These are phyloP conservation scores for Perca fluviatilis DNA, from an alignment of 2,113 vertebrate genomes.

Conservation along the genomic window DNA sequence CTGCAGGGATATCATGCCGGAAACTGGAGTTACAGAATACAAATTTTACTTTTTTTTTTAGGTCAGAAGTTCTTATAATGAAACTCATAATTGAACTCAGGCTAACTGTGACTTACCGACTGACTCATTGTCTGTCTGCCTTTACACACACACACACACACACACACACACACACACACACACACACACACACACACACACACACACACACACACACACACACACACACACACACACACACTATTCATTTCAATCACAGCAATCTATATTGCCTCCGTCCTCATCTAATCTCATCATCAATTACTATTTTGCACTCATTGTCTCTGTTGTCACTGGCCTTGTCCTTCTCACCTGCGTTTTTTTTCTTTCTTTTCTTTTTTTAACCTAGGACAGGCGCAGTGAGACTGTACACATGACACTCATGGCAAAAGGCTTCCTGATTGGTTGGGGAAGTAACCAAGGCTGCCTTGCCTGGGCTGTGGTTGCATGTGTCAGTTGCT, in stretches of 20 bases:
- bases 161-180: slow-evolving; percentile 23
- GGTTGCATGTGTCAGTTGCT: slow-evolving; percentile 14
- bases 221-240: neutral
- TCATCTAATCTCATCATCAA: slow-evolving; percentile 64
- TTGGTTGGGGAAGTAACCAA: slow-evolving; percentile 17
- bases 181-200: neutral
- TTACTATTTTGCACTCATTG: slow-evolving; percentile 61
- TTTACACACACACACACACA: neutral
- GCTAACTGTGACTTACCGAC: neutral
- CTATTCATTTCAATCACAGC: slow-evolving; percentile 56
- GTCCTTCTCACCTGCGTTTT: slow-evolving; percentile 45
- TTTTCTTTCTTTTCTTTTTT: too few species aligned
- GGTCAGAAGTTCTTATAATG: slow-evolving; percentile 20
- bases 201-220: slow-evolving; percentile 10
- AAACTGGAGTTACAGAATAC: too few species aligned
- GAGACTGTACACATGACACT: slow-evolving; percentile 38
- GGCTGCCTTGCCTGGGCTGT: neutral
- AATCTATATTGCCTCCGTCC: slow-evolving; percentile 52
- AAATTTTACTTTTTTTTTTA: neutral
- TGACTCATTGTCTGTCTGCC: neutral
- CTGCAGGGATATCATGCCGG: neutral
- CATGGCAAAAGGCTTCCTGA: slow-evolving; percentile 8
- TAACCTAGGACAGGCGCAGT: too few species aligned
- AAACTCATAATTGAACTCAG: slow-evolving; percentile 19
- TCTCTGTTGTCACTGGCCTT: slow-evolving; percentile 56